A percentile compares a stretch with the other conserved stretches of the same genome.
phyloP scores from a whole-genome alignment of 2,797 vertebrate genomes.

The Sebastes trivittatus region DNA sequence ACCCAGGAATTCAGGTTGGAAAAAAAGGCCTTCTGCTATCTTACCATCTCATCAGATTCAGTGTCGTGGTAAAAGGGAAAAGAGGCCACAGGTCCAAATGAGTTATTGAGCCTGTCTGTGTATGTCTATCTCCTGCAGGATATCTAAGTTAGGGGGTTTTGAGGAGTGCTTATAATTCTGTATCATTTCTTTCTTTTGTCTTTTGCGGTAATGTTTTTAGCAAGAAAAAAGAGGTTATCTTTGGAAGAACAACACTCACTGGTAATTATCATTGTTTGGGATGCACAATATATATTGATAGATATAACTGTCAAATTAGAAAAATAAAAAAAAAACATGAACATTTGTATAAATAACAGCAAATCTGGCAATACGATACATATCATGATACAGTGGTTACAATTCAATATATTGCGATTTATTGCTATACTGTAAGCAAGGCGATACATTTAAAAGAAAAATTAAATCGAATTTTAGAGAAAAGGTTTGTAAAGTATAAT shows the following conservation, averaged over 20 bases:
- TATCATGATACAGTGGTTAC: no score
- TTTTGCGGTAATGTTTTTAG: background rate
- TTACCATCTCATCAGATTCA: constrained; percentile 72
- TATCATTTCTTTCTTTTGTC: constrained; percentile 6
- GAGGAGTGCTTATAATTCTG: background rate
- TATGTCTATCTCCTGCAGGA: constrained; percentile 13
- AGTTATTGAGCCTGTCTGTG: constrained; percentile 21
- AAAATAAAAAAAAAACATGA: background rate
- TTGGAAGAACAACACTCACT: background rate
- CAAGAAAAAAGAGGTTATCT: background rate
- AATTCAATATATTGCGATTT: no score
- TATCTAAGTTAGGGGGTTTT: background rate
- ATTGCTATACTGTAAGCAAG: no score
- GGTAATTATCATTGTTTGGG: background rate
- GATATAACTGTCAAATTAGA: background rate
- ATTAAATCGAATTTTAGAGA: no score
- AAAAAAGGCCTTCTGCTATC: constrained; percentile 73
- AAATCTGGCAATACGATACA: background rate
- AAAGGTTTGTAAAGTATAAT: no score
- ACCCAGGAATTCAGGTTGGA: constrained; percentile 73
- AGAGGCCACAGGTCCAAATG: constrained; percentile 34
- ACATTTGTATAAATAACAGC: background rate
- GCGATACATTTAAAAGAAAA: no score
- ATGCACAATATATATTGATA: background rate
- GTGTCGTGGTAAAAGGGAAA: constrained; percentile 56